Base-by-base conservation (phyloP, 2,888 invertebrate species). In the Crioceris asparagi region DNA sequence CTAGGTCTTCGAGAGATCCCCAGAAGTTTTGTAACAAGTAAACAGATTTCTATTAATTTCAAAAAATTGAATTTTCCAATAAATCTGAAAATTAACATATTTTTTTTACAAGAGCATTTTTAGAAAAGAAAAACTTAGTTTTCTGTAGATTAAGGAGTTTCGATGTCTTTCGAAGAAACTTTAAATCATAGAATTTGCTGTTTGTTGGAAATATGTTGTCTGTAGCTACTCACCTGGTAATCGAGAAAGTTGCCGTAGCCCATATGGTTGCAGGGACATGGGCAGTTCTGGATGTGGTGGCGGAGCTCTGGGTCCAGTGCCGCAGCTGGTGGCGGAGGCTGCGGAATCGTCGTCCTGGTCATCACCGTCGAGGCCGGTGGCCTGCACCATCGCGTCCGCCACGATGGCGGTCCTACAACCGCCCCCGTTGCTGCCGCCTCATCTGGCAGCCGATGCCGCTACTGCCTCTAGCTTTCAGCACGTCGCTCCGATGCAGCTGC, bases 201-300 rank as follows among this genome's bases (percentile, higher is more conserved):
- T n/a, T n/a, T n/a, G n/a, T n/a, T n/a, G n/a, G n/a, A 7, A 21
- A 21, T 21, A 21, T 8, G 27, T 27, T 27, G 15, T 15, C 27
- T 27, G 27, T 12, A 15, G 27, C 2, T 4, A 2, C 12, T 27
- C 66, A 83, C 83, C 79, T 85, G 85, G 69, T 86, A 87, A 71
- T 86, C 86, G 79, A 85, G 80, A 65, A 80, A 86, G 71, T 88
- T 88, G 56, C 88, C 88, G 71, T 85, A 87, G 62, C 88, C 88
- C 83, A 88, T 83, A 73, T 88, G 88, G 72, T 87, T 85, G 75
- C 88, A 88, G 57, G 85, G 81, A 70, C 88, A 88, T 54, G 84
- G 80, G 70, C 88, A 88, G 64, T 78, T 80, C 67, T 84, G 83
- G 65, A 88, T 87, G 72, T 88, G 88, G 65, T 82, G 78, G 63